Percentiles rank a stretch among this genome's conserved stretches.
Conservation (phyloP, 2,113 vertebrate species). For the Cervus canadensis region DNA sequence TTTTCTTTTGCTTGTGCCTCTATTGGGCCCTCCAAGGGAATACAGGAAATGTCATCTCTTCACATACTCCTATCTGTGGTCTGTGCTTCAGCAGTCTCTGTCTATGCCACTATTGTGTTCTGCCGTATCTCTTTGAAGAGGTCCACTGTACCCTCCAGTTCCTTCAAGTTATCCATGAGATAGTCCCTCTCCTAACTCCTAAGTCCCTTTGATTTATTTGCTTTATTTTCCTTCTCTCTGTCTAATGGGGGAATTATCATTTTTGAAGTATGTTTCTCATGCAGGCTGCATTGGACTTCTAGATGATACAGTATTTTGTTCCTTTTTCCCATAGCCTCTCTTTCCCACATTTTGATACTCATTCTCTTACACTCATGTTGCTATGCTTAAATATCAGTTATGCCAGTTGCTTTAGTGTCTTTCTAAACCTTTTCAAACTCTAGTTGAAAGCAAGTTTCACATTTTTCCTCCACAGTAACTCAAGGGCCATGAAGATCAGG, state of each 20-base stretch:
- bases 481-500: not conserved
- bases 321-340: not conserved
- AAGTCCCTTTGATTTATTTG: not conserved
- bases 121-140: not conserved
- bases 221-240: not conserved
- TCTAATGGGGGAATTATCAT: not conserved
- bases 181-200: not conserved
- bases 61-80: not conserved
- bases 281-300: not conserved
- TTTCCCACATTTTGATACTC: not conserved
- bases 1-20: not conserved
- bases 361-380: not conserved
- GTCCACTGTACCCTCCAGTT: too few species aligned
- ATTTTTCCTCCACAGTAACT: not conserved
- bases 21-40: not conserved
- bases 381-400: not conserved
- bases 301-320: not conserved
- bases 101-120: not conserved
- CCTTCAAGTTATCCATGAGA: not conserved
- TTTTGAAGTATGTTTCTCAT: not conserved
- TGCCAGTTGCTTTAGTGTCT: not conserved
- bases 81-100: not conserved
- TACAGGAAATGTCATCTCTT: not conserved
- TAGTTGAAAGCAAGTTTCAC: conserved; percentile 3
- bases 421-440: not conserved